These are phyloP conservation scores for Myanophis thanlyinensis DNA, from an alignment of 2,113 vertebrate species.

Conservation along the genomic window DNA sequence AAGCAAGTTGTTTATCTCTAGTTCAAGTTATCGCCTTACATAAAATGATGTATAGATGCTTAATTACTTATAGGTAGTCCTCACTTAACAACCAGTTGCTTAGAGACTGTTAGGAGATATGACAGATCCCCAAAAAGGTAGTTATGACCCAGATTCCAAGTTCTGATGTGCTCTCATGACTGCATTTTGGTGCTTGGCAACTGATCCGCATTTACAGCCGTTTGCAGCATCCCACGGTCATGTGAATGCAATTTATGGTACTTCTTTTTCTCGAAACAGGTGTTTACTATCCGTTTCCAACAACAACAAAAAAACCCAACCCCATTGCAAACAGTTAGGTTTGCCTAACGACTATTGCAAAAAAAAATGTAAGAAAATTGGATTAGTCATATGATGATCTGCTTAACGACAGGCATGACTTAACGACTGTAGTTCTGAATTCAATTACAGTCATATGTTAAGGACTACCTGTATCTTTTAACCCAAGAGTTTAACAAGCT, in stretches of 20 bases:
- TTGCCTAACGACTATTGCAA: neutral
- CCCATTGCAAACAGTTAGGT: too few relatives aligned
- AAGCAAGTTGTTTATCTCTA: neutral
- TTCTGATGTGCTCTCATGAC: neutral
- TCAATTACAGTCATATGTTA: neutral
- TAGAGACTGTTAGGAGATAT: neutral
- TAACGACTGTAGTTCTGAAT: neutral
- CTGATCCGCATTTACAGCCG: fast-evolving
- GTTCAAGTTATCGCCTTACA: neutral
- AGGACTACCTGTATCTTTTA: neutral
- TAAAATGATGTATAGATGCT: neutral
- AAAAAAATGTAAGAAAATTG: neutral
- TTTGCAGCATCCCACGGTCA: neutral
- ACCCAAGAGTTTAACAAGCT: neutral
- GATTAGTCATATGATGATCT: neutral
- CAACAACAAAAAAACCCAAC: too few relatives aligned
- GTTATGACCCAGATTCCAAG: neutral
- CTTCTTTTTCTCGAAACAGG: neutral
- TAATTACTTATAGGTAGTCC: neutral
- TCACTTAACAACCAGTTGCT: neutral
- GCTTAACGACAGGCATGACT: neutral
- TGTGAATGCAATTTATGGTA: neutral
- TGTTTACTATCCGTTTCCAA: neutral
- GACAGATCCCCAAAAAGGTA: neutral
- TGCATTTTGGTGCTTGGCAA: neutral